Evolutionary conservation across 2,888 invertebrate genomes (phyloP).

Genomic region (Chydorus sphaericus): DNA sequence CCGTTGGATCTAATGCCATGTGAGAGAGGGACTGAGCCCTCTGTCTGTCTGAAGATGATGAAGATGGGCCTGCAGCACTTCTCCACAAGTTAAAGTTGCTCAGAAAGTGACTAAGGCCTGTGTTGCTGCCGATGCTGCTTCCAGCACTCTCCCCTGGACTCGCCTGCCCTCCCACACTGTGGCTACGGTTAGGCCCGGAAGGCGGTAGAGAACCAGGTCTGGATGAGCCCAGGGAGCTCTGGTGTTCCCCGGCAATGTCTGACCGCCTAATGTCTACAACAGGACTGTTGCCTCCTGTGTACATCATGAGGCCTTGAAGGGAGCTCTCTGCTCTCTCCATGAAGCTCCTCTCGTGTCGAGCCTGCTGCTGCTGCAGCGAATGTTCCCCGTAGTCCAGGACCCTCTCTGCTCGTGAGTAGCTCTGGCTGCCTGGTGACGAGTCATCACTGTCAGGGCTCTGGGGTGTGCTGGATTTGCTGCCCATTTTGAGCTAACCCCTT

Average conservation of each 20-base stretch:
- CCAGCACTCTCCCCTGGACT: slow-evolving; percentile 12
- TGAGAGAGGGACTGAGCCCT: slow-evolving; percentile 59
- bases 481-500: too few relatives aligned
- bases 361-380: background rate
- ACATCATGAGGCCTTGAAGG: background rate
- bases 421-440: background rate
- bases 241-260: background rate
- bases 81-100: slow-evolving; percentile 14
- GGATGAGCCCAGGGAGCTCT: background rate
- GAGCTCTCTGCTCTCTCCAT: slow-evolving; percentile 2
- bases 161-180: slow-evolving; percentile 2
- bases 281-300: background rate
- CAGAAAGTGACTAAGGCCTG: slow-evolving; percentile 8
- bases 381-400: background rate
- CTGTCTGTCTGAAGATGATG: slow-evolving; percentile 45
- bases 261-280: background rate
- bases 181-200: background rate
- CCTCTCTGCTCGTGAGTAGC: background rate
- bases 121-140: slow-evolving; percentile 12
- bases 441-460: background rate
- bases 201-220: background rate
- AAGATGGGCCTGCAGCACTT: background rate
- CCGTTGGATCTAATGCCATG: slow-evolving; percentile 1
- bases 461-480: background rate
- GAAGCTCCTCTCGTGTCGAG: background rate